A percentile compares a stretch with the other conserved stretches of the same genome.
phyloP scores from a whole-genome alignment of 1,140 invertebrate genomes.

The Pissodes strobi region DNA sequence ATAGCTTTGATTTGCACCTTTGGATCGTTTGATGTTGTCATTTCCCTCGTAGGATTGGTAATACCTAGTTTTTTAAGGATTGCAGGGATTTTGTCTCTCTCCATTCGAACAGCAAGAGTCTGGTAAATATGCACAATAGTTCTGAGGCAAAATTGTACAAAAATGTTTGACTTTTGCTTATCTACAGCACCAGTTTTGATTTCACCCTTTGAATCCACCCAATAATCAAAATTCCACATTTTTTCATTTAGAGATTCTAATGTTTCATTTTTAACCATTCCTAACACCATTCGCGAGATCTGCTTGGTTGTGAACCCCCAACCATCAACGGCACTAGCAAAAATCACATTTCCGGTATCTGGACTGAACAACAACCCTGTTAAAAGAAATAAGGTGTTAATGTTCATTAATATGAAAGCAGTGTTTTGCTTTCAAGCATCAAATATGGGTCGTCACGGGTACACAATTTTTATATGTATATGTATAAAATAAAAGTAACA shows the following conservation, averaged over 20 bases:
- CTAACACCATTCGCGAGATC: slow-evolving; percentile 86
- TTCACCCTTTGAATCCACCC: slow-evolving; percentile 86
- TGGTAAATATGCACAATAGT: slow-evolving; percentile 94
- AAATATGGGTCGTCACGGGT: too few species aligned
- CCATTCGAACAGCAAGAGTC: slow-evolving; percentile 74
- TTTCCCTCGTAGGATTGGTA: slow-evolving; percentile 75
- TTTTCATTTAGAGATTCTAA: slow-evolving; percentile 69
- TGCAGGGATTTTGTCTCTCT: slow-evolving; percentile 78
- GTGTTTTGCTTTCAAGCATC: too few species aligned
- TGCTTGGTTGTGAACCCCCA: slow-evolving; percentile 93
- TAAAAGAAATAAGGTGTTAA: neutral
- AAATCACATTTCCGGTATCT: slow-evolving; percentile 92
- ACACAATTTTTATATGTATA: too few species aligned
- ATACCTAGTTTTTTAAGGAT: slow-evolving; percentile 84
- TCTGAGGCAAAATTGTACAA: slow-evolving; percentile 94
- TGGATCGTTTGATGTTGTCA: slow-evolving; percentile 73
- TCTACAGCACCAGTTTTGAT: slow-evolving; percentile 90
- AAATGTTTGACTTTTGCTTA: slow-evolving; percentile 94
- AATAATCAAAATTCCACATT: slow-evolving; percentile 96
- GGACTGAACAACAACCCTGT: slow-evolving; percentile 90
- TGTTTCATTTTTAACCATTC: slow-evolving; percentile 63
- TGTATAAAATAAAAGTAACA: too few species aligned
- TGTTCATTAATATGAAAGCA: too few species aligned
- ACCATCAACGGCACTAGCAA: slow-evolving; percentile 93
- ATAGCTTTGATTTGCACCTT: slow-evolving; percentile 80